Evolutionary conservation across 2,113 vertebrate genomes (phyloP).

Genomic region (Nipponia nippon): DNA sequence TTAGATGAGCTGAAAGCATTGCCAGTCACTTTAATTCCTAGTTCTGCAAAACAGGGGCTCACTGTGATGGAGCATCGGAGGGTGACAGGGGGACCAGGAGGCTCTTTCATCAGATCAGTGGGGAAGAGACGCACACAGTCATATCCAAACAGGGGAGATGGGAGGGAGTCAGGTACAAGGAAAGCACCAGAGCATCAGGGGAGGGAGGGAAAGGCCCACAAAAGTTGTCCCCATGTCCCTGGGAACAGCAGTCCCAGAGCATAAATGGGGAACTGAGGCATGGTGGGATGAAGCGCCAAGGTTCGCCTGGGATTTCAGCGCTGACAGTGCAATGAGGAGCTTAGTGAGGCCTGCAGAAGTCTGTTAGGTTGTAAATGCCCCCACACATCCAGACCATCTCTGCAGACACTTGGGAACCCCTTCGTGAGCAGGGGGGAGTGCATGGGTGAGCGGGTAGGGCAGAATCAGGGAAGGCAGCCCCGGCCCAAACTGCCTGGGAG

Average conservation of each 20-base stretch:
- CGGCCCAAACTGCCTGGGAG: not conserved
- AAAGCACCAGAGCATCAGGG: not conserved
- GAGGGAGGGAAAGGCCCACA: not conserved
- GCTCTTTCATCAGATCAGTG: not conserved
- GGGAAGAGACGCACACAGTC: not conserved
- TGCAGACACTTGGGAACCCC: not conserved
- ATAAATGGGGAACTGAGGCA: not conserved
- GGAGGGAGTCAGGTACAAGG: not conserved
- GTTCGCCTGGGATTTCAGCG: not conserved
- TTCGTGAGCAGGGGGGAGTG: not conserved
- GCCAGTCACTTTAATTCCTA: not conserved
- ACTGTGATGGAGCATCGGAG: not conserved
- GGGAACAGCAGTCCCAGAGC: not conserved
- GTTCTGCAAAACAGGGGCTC: not conserved
- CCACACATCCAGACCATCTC: not conserved
- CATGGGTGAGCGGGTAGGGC: accelerated
- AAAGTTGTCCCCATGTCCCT: accelerated
- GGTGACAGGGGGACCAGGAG: not conserved
- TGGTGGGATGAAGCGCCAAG: not conserved
- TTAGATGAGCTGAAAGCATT: constrained; percentile 43
- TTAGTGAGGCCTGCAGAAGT: not conserved
- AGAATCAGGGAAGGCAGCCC: not conserved
- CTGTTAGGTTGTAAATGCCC: not conserved
- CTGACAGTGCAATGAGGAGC: not conserved
- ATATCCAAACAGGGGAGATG: not conserved